Percentiles rank a stretch among this genome's conserved stretches.
phyloP scores from a whole-genome alignment of 2,888 invertebrate species.

The Drosophila kambysellisi region DNA sequence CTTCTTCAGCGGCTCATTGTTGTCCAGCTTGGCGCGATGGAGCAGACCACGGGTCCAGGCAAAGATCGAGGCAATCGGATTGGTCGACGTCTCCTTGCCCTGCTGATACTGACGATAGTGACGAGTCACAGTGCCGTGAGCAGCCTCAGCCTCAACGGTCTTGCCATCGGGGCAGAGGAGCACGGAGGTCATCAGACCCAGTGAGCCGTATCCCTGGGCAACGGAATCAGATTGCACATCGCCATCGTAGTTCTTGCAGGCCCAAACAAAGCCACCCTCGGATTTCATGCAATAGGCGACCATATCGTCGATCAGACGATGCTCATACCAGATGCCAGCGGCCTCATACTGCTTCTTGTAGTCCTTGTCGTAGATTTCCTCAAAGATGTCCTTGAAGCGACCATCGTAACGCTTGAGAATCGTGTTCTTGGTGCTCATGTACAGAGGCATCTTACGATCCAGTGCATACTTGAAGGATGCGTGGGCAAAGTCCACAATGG shows the following conservation, averaged over 20 bases:
- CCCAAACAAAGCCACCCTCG: constrained; percentile 99
- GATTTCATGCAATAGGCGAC: constrained; percentile 99
- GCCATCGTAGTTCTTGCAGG: constrained; percentile 99
- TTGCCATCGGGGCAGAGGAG: constrained; percentile 98
- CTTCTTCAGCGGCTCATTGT: constrained; percentile 90
- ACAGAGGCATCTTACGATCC: constrained; percentile 93
- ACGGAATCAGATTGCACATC: constrained; percentile 99
- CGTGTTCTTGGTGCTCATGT: constrained; percentile 98
- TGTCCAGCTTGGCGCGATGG: constrained; percentile 97
- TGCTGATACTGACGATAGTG: constrained; percentile 95
- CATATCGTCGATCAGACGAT: constrained; percentile 99
- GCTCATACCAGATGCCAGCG: constrained; percentile 98
- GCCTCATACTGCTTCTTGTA: constrained; percentile 94
- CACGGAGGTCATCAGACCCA: constrained; percentile 99
- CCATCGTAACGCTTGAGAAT: constrained; percentile 98
- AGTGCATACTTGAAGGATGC: constrained; percentile 97
- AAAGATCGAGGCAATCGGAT: constrained; percentile 99
- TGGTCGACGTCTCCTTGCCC: constrained; percentile 99
- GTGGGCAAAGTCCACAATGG: constrained; percentile 97
- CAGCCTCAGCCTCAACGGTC: constrained; percentile 99
- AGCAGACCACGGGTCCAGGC: constrained; percentile 98
- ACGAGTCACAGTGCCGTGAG: constrained; percentile 98
- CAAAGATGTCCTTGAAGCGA: constrained; percentile 98
- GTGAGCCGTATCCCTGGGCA: constrained; percentile 97
- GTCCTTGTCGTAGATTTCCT: constrained; percentile 95